These are phyloP conservation scores for Aurelia aurita complex sp. Pacific DNA, from an alignment of 30 jellyfish, hydroid and myxozoan genomes.

Conservation along the genomic window DNA sequence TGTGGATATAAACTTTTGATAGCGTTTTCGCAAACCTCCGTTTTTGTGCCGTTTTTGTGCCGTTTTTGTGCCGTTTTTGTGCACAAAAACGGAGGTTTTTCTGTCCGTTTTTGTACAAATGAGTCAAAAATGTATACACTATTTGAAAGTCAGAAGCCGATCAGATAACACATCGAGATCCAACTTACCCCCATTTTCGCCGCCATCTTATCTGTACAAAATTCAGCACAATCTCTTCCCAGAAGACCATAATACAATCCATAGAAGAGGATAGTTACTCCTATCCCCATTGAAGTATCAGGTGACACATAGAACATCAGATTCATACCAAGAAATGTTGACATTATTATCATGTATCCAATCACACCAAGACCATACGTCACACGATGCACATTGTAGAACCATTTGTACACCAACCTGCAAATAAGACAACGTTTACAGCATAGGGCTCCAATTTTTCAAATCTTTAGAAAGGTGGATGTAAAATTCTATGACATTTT, in stretches of 20 bases:
- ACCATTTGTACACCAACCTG: slow-evolving; percentile 93
- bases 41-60: no score
- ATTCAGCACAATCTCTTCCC: slow-evolving; percentile 92
- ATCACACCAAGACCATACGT: slow-evolving; percentile 85
- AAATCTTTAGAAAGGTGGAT: no score
- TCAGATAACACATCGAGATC: no score
- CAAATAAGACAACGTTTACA: not conserved
- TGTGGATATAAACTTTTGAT: no score
- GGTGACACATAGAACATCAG: slow-evolving; percentile 73
- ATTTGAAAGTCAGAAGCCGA: no score
- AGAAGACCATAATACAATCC: slow-evolving; percentile 95
- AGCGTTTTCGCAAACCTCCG: no score
- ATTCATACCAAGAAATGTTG: slow-evolving; percentile 90
- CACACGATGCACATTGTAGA: slow-evolving; percentile 87
- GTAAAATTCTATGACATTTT: no score
- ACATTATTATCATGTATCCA: slow-evolving; percentile 86
- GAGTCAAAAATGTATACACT: no score
- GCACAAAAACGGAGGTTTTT: no score
- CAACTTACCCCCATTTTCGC: slow-evolving; percentile 88
- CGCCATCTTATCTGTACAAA: slow-evolving; percentile 94
- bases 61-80: no score
- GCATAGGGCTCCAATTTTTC: not conserved
- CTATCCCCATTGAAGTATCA: slow-evolving; percentile 93
- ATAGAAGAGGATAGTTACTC: slow-evolving; percentile 83
- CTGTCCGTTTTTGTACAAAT: no score